These are phyloP conservation scores for Cyprinus carpio DNA, from an alignment of 2,113 vertebrate genomes.

Conservation along the genomic window DNA sequence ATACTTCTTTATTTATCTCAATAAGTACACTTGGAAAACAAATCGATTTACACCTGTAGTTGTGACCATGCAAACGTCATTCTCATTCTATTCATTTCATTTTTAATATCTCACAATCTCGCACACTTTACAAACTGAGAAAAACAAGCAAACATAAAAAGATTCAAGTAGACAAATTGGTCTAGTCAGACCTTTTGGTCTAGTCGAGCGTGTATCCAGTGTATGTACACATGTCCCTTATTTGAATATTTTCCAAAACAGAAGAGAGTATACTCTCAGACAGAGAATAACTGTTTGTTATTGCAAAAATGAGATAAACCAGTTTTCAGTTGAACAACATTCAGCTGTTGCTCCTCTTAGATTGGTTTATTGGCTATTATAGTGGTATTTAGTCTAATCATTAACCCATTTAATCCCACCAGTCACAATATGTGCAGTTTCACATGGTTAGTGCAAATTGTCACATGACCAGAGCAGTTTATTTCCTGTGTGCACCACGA, in stretches of 20 bases:
- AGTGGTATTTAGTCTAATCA: neutral
- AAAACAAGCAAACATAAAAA: conserved; percentile 21
- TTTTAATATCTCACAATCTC: neutral
- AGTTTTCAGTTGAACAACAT: neutral
- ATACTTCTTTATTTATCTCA: neutral
- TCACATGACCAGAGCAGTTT: too few species aligned
- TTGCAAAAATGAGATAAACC: neutral
- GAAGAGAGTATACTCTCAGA: too few species aligned
- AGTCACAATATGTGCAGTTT: too few species aligned
- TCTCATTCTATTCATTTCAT: neutral
- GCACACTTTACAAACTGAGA: neutral
- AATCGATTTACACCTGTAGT: conserved; percentile 7
- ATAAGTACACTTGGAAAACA: conserved; percentile 33
- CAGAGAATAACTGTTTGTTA: neutral
- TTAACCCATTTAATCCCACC: too few species aligned
- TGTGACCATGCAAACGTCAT: conserved; percentile 25
- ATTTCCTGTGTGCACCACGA: too few species aligned
- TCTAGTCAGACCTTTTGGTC: neutral
- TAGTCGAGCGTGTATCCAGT: neutral
- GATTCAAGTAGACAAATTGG: conserved; percentile 6
- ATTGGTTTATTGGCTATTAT: neutral
- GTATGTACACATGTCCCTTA: neutral
- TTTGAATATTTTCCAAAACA: neutral
- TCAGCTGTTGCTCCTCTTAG: conserved; percentile 12
- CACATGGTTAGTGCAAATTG: too few species aligned